phyloP scores from a whole-genome alignment of 1,140 invertebrate genomes.

The Musca vetustissima region DNA sequence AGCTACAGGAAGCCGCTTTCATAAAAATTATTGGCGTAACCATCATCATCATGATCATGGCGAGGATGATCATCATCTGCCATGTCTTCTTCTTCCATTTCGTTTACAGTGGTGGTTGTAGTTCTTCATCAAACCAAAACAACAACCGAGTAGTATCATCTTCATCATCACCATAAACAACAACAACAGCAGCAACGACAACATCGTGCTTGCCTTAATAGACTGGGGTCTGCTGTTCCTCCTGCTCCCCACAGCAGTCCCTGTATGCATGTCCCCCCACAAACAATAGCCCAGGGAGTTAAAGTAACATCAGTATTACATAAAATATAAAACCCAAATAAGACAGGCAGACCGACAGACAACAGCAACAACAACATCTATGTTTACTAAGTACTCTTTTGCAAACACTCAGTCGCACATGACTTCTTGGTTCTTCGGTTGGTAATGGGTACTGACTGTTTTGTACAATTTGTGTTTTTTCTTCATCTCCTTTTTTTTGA shows the following conservation, averaged over 20 bases:
- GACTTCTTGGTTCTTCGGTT: no score
- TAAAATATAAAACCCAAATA: neutral
- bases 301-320: no score
- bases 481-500: no score
- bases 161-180: neutral
- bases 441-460: no score
- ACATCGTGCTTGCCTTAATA: no score
- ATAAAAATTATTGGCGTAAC: slow-evolving; percentile 29
- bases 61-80: slow-evolving; percentile 20
- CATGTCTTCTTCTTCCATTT: no score
- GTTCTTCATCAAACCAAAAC: neutral
- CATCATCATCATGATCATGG: slow-evolving; percentile 16
- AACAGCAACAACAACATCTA: slow-evolving; percentile 7
- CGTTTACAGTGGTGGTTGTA: neutral
- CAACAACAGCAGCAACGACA: slow-evolving; percentile 25
- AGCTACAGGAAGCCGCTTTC: slow-evolving; percentile 49
- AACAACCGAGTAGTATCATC: no score
- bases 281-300: slow-evolving; percentile 30
- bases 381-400: no score
- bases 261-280: neutral
- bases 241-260: no score
- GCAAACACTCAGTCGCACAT: no score
- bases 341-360: neutral
- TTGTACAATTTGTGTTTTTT: no score
- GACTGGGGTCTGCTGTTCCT: no score